A percentile compares a stretch with the other conserved stretches of the same genome.
phyloP scores from a whole-genome alignment of 2,888 invertebrate genomes.

The Ectobius pallidus region DNA sequence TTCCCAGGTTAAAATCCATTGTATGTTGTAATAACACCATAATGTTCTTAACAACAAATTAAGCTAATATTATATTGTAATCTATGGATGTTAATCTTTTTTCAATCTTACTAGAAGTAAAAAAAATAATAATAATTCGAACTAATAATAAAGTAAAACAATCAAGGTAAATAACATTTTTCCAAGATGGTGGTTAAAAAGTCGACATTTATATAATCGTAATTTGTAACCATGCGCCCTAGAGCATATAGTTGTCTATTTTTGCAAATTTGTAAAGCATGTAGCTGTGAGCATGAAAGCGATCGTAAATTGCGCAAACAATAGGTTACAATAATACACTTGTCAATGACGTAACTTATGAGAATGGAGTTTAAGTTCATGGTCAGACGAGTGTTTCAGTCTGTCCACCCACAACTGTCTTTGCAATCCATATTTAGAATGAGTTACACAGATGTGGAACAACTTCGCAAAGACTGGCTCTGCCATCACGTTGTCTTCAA shows the following conservation, averaged over 20 bases:
- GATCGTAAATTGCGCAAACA: neutral
- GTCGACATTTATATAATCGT: neutral
- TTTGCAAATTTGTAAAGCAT: no score
- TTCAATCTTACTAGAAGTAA: no score
- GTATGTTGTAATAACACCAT: no score
- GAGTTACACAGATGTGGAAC: neutral
- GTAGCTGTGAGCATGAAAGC: neutral
- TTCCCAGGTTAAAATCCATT: no score
- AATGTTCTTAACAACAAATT: no score
- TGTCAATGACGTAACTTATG: neutral
- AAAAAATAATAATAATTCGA: no score
- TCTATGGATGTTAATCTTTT: no score
- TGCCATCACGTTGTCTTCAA: neutral
- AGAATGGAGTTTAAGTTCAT: neutral
- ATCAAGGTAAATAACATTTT: neutral
- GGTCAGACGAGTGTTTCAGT: neutral
- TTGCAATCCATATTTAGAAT: neutral
- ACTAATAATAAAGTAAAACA: no score
- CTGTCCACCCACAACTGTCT: neutral
- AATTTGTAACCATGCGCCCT: neutral
- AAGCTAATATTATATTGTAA: no score
- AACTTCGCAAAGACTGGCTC: neutral
- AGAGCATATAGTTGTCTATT: neutral
- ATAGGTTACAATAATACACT: neutral
- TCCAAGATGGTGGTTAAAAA: neutral